A percentile compares a stretch with the other conserved stretches of the same genome.
phyloP scores from a whole-genome alignment of 2,797 vertebrate genomes.

The Helostoma temminkii region DNA sequence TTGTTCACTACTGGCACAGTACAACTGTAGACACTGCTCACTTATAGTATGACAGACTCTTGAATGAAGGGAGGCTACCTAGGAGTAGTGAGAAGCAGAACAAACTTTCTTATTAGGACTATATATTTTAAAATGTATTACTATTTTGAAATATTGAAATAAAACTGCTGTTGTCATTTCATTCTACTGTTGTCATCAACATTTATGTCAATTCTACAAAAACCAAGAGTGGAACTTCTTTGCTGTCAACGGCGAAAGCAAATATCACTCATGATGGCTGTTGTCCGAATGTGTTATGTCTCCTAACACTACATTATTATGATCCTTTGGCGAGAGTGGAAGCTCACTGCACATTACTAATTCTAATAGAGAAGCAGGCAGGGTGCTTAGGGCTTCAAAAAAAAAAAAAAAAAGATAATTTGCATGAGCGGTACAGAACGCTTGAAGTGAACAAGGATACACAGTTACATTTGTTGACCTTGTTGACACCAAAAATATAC shows the following conservation, averaged over 20 bases:
- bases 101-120: neutral
- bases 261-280: neutral
- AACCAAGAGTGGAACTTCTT: neutral
- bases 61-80: slow-evolving; percentile 8
- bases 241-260: slow-evolving; percentile 4
- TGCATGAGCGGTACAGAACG: slow-evolving; percentile 38
- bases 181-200: no score
- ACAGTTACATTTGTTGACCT: slow-evolving; percentile 44
- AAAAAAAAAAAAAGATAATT: slow-evolving; percentile 16
- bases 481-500: slow-evolving; percentile 68
- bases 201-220: neutral
- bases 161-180: neutral
- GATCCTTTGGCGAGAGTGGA: neutral
- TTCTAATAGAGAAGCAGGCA: slow-evolving; percentile 9
- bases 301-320: neutral
- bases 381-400: neutral
- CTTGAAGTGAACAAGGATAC: slow-evolving; percentile 30
- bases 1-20: slow-evolving; percentile 49
- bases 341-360: neutral
- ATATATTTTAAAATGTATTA: neutral
- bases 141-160: slow-evolving; percentile 1
- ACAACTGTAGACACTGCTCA: slow-evolving; percentile 40
- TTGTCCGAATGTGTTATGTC: neutral
- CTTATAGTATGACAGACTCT: slow-evolving; percentile 29
- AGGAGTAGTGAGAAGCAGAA: slow-evolving; percentile 2